A percentile compares a stretch with the other conserved stretches of the same genome.
phyloP scores from a whole-genome alignment of 2,888 invertebrate species.

The Hemicrepidius hirtus region DNA sequence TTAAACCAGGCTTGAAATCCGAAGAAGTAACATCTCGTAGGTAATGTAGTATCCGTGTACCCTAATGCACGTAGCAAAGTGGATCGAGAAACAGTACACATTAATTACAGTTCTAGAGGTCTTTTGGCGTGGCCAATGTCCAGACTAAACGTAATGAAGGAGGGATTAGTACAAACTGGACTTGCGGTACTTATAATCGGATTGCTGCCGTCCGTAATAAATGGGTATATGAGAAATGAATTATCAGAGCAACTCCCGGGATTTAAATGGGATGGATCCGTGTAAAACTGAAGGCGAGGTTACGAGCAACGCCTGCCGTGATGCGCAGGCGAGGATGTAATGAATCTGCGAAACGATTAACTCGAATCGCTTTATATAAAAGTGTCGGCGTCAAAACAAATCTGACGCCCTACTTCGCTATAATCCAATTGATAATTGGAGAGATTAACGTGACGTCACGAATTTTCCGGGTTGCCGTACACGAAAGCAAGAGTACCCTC shows the following conservation, averaged over 20 bases:
- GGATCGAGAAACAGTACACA: constrained; percentile 53
- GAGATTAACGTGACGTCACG: constrained; percentile 14
- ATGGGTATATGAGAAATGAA: constrained; percentile 40
- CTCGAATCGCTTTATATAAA: constrained; percentile 14
- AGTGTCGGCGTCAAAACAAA: constrained; percentile 18
- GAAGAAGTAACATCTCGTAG: constrained; percentile 31
- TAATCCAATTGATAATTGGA: constrained; percentile 18
- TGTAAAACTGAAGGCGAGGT: neutral
- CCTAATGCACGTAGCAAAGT: constrained; percentile 51
- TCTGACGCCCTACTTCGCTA: constrained; percentile 3
- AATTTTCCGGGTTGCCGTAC: constrained; percentile 10
- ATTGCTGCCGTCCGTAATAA: constrained; percentile 41
- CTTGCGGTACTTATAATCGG: constrained; percentile 52
- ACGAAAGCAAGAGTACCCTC: neutral
- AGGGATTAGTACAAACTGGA: constrained; percentile 57
- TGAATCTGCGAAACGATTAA: constrained; percentile 27
- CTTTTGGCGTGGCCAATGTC: constrained; percentile 49
- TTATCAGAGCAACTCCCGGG: constrained; percentile 32
- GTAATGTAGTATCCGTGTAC: constrained; percentile 55
- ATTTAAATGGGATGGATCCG: constrained; percentile 12
- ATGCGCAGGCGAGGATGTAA: constrained; percentile 16
- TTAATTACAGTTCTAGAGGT: constrained; percentile 56
- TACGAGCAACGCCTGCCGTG: neutral
- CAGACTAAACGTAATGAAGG: constrained; percentile 53
- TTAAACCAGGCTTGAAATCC: constrained; percentile 22